These are phyloP conservation scores for Cheilosia vernalis DNA, from an alignment of 2,888 invertebrate genomes.

Conservation along the genomic window DNA sequence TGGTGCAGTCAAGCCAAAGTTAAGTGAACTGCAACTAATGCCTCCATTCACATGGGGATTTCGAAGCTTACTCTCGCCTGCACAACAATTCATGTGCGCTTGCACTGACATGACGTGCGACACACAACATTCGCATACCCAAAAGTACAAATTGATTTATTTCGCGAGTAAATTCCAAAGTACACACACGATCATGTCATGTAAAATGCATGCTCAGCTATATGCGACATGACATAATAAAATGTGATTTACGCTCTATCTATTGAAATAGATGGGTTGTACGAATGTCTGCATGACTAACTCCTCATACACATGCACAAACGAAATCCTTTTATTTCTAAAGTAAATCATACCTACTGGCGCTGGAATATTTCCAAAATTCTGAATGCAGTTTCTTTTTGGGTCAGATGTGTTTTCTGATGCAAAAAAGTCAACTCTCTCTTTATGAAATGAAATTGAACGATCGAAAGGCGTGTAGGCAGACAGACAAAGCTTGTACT, in stretches of 20 bases:
- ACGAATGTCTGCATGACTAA: constrained; percentile 15
- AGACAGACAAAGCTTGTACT: too few relatives aligned
- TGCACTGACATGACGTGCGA: constrained; percentile 41
- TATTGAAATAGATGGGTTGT: constrained; percentile 23
- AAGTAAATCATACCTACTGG: neutral
- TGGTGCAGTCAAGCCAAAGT: constrained; percentile 13
- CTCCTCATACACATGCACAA: neutral
- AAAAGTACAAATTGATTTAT: constrained; percentile 61
- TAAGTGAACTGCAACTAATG: constrained; percentile 41
- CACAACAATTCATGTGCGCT: constrained; percentile 23
- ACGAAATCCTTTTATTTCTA: neutral
- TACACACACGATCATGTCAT: constrained; percentile 56
- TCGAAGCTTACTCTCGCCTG: constrained; percentile 7
- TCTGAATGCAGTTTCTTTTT: too few relatives aligned
- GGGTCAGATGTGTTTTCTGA: too few relatives aligned
- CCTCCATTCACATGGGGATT: constrained; percentile 14
- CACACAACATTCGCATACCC: constrained; percentile 13
- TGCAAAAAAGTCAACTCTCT: too few relatives aligned
- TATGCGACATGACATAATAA: constrained; percentile 44
- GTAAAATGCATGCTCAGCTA: constrained; percentile 53
- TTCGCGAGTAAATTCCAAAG: constrained; percentile 42
- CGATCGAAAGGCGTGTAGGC: too few relatives aligned
- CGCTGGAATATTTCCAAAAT: too few relatives aligned
- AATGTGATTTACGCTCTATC: constrained; percentile 50
- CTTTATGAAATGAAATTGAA: too few relatives aligned